These are phyloP conservation scores for Nothocercus julius DNA, from an alignment of 2,113 vertebrate genomes.

Conservation along the genomic window DNA sequence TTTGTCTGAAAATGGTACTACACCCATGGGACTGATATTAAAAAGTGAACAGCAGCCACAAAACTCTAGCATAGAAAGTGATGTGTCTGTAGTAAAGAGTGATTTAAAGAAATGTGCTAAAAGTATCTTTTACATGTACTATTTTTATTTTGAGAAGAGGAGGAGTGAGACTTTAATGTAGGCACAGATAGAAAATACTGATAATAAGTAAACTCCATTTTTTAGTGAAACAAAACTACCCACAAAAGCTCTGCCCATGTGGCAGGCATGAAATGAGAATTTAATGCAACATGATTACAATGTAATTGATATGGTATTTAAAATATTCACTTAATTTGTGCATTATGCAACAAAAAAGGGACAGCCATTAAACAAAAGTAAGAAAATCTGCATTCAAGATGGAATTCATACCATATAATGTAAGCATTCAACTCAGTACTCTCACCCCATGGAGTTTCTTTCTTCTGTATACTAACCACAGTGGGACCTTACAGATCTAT, in stretches of 20 bases:
- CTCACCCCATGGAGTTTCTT: rapidly evolving
- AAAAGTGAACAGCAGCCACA: not conserved
- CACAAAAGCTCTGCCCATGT: not conserved
- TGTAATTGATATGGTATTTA: not conserved
- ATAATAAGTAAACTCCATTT: not conserved
- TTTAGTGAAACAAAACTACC: not conserved
- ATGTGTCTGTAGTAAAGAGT: not conserved
- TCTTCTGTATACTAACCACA: not conserved
- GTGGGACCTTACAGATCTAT: not conserved
- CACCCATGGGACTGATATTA: constrained; percentile 5
- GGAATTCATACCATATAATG: not conserved
- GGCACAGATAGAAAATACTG: not conserved
- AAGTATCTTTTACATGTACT: not conserved
- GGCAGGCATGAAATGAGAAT: not conserved
- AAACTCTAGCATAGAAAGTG: not conserved
- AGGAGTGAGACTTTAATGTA: not conserved
- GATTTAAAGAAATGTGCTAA: not conserved
- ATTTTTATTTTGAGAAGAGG: not conserved
- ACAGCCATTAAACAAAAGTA: not conserved
- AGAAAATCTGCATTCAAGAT: not conserved
- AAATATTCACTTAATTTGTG: not conserved
- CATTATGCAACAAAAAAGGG: not conserved
- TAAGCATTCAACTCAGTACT: not conserved
- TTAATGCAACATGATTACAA: not conserved
- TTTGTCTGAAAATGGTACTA: not conserved